phyloP scores from a whole-genome alignment of 2,797 vertebrate genomes.

The Thalassophryne amazonica region DNA sequence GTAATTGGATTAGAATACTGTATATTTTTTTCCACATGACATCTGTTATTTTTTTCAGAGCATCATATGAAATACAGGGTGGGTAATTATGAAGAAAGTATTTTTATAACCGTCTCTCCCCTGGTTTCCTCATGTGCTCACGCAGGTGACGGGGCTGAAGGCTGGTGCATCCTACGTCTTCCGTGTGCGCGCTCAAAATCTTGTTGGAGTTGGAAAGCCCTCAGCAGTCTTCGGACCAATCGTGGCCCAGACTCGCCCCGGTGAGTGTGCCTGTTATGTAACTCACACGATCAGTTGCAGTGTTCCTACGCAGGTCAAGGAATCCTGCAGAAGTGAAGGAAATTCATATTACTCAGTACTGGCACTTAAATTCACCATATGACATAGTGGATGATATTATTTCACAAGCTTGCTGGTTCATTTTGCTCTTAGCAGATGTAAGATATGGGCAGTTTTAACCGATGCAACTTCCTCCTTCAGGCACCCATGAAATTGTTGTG shows the following conservation, averaged over 20 bases:
- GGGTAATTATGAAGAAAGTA: background rate
- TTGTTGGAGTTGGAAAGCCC: conserved; percentile 88
- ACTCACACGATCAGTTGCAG: conserved; percentile 14
- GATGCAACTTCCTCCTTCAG: conserved; percentile 59
- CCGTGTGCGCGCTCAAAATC: conserved; percentile 88
- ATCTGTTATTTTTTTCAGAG: too few species aligned
- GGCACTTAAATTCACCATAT: background rate
- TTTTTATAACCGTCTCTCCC: background rate
- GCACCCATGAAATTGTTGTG: conserved; percentile 90
- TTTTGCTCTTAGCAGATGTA: too few species aligned
- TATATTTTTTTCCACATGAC: too few species aligned
- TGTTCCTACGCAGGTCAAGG: conserved; percentile 19
- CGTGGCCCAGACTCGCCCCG: conserved; percentile 87
- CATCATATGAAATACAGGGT: background rate
- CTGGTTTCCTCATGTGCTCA: background rate
- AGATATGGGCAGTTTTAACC: too few species aligned
- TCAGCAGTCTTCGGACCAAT: conserved; percentile 84
- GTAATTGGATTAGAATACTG: too few species aligned
- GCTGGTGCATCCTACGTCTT: conserved; percentile 85
- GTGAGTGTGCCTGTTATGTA: conserved; percentile 70
- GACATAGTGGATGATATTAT: too few species aligned
- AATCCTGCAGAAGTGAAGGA: conserved; percentile 4
- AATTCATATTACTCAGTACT: background rate
- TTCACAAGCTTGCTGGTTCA: too few species aligned
- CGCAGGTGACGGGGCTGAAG: conserved; percentile 83